Evolutionary conservation across 2,113 vertebrate genomes (phyloP), one percentile per base, ranked within the genome.

Genomic region (Etheostoma cragini): DNA sequence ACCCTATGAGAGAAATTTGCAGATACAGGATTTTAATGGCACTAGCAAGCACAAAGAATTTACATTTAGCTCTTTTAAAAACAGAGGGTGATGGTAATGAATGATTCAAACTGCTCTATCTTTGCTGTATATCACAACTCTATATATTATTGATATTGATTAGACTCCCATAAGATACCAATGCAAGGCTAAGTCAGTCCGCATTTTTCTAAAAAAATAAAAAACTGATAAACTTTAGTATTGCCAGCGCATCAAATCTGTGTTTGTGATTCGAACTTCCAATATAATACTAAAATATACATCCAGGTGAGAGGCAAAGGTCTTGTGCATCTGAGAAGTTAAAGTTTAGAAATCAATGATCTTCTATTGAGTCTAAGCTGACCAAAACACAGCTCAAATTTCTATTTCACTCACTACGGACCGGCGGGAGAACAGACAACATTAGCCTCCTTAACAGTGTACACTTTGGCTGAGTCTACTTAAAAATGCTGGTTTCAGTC

Each of bases 1-100:
- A 94, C 92, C 96, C 96, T 97, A 92, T 5, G 93, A 95, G 90
- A 95, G 88, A 94, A 93, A 93, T 75, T 91, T 88, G 87, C 88
- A 89, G 84, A 92, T 92, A 94, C 80, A 91, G 90, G 87, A 89
- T 92, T 92, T 94, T 93, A 94, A 89, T 93, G 86, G 85, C 84
- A 92, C 90, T 89, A 85, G 84, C 76, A 88, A 89, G 74, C 84
- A 90, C 82, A 92, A 85, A 88, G 60, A 91, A 73, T 83, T 86
- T 87, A 88, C 83, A 92, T 86, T 62, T 76, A 83, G 68, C 70
- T 75, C 49, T 80, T 85, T n/a, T 82, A 76, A 85, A 82, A 76
- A 77, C 17, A 74, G 57, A 71, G 72, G 69, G 82, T 76, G 83
- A 88, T 79, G 82, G 77, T 70, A 79, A 86, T 83, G 72, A 80